These are phyloP conservation scores for Zosterops japonicus DNA, from an alignment of 2,113 vertebrate species.

Conservation along the genomic window DNA sequence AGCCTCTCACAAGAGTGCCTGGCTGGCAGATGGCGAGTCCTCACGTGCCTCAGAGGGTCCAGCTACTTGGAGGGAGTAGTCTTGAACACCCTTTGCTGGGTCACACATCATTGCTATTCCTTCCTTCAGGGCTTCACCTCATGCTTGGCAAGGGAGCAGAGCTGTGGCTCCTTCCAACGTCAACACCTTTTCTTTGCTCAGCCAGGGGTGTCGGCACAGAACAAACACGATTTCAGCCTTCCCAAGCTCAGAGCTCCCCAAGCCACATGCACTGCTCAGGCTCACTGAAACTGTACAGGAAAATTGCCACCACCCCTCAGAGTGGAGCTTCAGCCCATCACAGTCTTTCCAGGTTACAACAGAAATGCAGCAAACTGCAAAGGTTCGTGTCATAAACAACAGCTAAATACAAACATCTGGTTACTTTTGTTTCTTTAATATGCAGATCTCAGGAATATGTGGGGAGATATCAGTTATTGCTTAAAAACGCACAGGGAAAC, in stretches of 20 bases:
- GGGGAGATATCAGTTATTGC: neutral
- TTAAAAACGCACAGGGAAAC: neutral
- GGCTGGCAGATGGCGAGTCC: neutral
- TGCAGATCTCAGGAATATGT: fast-evolving
- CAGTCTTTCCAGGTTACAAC: neutral
- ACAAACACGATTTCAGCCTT: neutral
- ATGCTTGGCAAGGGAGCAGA: neutral
- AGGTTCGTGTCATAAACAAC: neutral
- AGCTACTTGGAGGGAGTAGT: neutral
- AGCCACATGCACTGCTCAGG: neutral
- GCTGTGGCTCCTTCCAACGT: neutral
- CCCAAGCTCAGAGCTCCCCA: neutral
- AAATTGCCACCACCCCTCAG: neutral
- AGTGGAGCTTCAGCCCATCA: neutral
- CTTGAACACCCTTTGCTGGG: neutral
- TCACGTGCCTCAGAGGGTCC: neutral
- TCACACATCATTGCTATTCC: neutral
- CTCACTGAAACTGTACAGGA: neutral
- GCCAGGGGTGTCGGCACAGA: neutral
- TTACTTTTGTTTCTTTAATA: neutral
- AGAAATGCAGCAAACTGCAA: neutral
- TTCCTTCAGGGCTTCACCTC: slow-evolving; percentile 9
- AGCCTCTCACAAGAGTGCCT: neutral
- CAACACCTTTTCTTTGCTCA: neutral
- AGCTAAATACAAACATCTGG: neutral